Percentiles rank a stretch among this genome's conserved stretches.
Conservation (phyloP, 2,797 vertebrate genomes). For the Peromyscus eremicus region DNA sequence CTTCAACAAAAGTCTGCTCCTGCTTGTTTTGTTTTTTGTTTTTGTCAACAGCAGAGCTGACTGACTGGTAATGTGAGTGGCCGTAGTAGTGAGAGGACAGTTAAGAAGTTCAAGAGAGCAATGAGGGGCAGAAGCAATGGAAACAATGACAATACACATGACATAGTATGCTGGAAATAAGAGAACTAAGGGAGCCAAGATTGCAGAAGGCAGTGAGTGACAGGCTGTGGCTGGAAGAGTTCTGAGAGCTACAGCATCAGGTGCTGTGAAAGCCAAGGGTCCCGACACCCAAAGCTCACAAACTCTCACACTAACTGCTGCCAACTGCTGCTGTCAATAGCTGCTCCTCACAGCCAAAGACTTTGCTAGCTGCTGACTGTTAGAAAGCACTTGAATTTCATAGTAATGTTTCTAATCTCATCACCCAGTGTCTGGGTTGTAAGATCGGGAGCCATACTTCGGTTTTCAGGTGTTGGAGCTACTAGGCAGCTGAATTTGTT, state of each 20-base stretch:
- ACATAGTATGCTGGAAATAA: not conserved
- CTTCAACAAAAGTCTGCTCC: not conserved
- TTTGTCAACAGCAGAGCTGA: not conserved
- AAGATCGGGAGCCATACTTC: not conserved
- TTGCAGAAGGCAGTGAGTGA: too few species aligned
- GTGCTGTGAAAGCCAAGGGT: not conserved
- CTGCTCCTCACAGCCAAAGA: not conserved
- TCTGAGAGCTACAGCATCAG: too few species aligned
- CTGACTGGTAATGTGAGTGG: too few species aligned
- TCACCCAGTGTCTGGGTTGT: not conserved
- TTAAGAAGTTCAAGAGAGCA: not conserved
- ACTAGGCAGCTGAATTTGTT: not conserved
- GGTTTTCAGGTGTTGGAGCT: not conserved
- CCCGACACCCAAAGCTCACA: not conserved
- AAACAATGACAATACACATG: too few species aligned
- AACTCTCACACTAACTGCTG: not conserved
- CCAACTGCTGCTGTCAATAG: not conserved
- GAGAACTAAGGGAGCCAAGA: not conserved
- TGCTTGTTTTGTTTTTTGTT: too few species aligned
- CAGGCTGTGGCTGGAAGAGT: not conserved
- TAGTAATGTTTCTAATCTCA: not conserved
- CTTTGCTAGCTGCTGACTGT: not conserved
- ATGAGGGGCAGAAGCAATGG: too few species aligned
- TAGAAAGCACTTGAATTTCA: not conserved
- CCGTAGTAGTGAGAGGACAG: not conserved